Percentiles rank a stretch among this genome's conserved stretches.
phyloP scores from a whole-genome alignment of 2,888 invertebrate genomes.

The Nemoura dubitans region DNA sequence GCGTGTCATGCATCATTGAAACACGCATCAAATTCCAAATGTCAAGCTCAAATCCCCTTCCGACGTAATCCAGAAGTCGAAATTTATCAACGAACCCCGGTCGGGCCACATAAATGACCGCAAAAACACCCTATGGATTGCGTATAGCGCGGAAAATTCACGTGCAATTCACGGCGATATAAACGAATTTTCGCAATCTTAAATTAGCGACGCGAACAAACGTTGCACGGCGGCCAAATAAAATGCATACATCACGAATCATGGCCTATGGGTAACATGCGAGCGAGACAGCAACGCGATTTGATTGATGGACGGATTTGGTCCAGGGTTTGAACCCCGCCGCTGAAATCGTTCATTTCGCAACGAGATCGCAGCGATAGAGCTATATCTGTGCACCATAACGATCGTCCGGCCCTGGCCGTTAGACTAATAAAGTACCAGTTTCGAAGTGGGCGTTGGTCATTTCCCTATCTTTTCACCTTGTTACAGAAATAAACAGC shows the following conservation, averaged over 20 bases:
- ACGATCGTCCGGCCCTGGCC: not conserved
- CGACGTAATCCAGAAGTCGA: no score
- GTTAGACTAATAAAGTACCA: not conserved
- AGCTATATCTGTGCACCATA: not conserved
- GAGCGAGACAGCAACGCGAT: not conserved
- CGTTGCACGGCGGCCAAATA: not conserved
- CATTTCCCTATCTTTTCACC: constrained; percentile 14
- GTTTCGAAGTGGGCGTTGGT: constrained; percentile 2
- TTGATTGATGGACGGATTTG: not conserved
- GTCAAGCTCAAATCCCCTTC: no score
- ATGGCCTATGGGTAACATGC: not conserved
- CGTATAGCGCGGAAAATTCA: no score
- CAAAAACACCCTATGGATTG: no score
- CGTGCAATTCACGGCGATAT: no score
- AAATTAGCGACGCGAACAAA: not conserved
- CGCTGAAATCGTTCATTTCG: not conserved
- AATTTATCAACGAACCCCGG: no score
- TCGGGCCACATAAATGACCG: no score
- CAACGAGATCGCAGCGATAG: not conserved
- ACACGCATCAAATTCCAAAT: no score
- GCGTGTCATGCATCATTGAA: not conserved
- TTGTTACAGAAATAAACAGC: not conserved
- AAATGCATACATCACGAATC: not conserved
- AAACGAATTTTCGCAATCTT: no score
- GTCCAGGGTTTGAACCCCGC: not conserved